These are phyloP conservation scores for Nemoura dubitans DNA, from an alignment of 2,888 invertebrate species.

Conservation along the genomic window DNA sequence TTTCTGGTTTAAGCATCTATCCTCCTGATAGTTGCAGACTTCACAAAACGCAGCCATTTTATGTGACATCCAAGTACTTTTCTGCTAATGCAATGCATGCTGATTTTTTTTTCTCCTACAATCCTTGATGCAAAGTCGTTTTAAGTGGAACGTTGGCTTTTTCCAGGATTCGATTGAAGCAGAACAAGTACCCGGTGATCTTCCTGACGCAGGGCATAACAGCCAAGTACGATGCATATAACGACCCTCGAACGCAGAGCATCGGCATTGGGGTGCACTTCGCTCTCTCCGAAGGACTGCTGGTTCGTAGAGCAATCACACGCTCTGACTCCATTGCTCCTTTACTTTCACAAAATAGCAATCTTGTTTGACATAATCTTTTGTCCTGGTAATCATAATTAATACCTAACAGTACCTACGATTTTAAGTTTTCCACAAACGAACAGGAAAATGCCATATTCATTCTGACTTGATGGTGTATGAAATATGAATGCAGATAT, in stretches of 20 bases:
- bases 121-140: neutral
- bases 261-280: slow-evolving; percentile 85
- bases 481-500: no score
- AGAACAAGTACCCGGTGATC: slow-evolving; percentile 96
- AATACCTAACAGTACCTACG: no score
- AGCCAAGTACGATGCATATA: slow-evolving; percentile 78
- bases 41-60: no score
- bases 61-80: no score
- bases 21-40: no score
- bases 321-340: neutral
- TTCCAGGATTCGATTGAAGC: slow-evolving; percentile 82
- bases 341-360: neutral
- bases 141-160: slow-evolving; percentile 18
- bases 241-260: slow-evolving; percentile 83
- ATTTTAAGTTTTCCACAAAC: no score
- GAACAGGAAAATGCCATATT: no score
- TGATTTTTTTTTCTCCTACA: no score
- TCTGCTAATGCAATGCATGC: no score
- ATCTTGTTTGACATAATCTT: neutral
- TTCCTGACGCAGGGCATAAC: slow-evolving; percentile 88
- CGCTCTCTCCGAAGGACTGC: slow-evolving; percentile 81
- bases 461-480: no score
- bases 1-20: no score
- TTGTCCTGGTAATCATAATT: no score
- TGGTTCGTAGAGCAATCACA: slow-evolving; percentile 61